Base-by-base conservation (phyloP, 1,140 invertebrate genomes). In the Radopholus similis region DNA sequence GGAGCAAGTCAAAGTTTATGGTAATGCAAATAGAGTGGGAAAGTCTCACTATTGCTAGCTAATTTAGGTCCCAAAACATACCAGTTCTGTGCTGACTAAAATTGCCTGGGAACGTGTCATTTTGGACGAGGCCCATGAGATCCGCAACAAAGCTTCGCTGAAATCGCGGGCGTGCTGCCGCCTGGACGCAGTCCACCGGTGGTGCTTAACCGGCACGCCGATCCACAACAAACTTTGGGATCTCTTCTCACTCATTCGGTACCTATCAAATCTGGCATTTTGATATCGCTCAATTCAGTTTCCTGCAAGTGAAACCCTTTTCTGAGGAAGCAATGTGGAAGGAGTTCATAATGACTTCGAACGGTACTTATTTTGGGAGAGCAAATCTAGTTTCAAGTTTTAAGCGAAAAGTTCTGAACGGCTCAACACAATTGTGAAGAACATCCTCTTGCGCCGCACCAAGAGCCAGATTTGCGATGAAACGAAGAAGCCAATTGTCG, bases 211-310 rank as follows among this genome's bases (percentile, higher is more conserved):
- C 6, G 94, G 94, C 11, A 97, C 94, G 0, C 93, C 93, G 0
- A 89, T 97, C 57, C 93, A 97, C 72, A 97, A 97, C 82, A 90
- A 92, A 82, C 89, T 93, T 77, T 81, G 89, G 40, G 92, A 96
- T 84, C 85, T 95, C 21, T 95, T 89, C 84, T 89, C 92, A 0
- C 83, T 95, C 21, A 81, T 96, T 0, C 91, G 81, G 82, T 85
- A 59, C 21, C 21, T 65, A 11, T 11, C 13, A 55, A 72, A 34
- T 30, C 26, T 13, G 13, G 11, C n/a, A 32, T n/a, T 18, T 21
- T 8, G 23, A 32, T 56, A 18, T 66, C n/a, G 15, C n/a, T 67
- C 23, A 28, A 59, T 76, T 56, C 71, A 80, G 64, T 9, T 71
- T 73, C 59, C 26, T 73, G 86, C 83, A 86, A 87, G 65, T 90